Evolutionary conservation across 2,113 vertebrate species (phyloP).

Genomic region (Dissostichus mawsoni): DNA sequence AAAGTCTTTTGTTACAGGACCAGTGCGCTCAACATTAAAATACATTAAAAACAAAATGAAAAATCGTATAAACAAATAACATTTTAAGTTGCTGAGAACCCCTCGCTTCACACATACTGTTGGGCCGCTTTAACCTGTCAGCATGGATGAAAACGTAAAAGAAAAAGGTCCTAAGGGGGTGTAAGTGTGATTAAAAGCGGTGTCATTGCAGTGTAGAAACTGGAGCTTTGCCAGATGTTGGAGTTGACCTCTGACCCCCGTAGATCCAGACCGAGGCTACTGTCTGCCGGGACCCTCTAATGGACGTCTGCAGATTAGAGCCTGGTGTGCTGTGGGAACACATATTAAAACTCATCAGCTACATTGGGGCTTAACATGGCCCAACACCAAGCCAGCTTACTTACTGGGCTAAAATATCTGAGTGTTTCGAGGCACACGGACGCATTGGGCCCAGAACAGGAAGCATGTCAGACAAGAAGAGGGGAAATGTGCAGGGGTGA

Average conservation of each 20-base stretch:
- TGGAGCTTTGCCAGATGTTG: slow-evolving; percentile 55
- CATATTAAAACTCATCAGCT: slow-evolving; percentile 84
- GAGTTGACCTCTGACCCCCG: slow-evolving; percentile 52
- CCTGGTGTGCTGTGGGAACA: slow-evolving; percentile 69
- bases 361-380: slow-evolving; percentile 78
- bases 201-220: slow-evolving; percentile 25
- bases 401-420: slow-evolving; percentile 77
- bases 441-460: slow-evolving; percentile 24
- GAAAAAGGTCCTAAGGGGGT: no score
- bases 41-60: no score
- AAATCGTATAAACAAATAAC: no score
- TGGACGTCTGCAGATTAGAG: slow-evolving; percentile 80
- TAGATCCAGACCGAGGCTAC: slow-evolving; percentile 50
- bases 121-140: no score
- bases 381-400: slow-evolving; percentile 80
- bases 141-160: no score
- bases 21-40: no score
- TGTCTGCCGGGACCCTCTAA: slow-evolving; percentile 64
- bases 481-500: not conserved
- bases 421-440: slow-evolving; percentile 55
- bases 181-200: slow-evolving; percentile 39
- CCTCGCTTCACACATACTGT: no score
- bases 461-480: not conserved
- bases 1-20: no score
- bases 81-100: no score